These are phyloP conservation scores for Falco cherrug DNA, from an alignment of 2,797 vertebrate species.

Conservation along the genomic window DNA sequence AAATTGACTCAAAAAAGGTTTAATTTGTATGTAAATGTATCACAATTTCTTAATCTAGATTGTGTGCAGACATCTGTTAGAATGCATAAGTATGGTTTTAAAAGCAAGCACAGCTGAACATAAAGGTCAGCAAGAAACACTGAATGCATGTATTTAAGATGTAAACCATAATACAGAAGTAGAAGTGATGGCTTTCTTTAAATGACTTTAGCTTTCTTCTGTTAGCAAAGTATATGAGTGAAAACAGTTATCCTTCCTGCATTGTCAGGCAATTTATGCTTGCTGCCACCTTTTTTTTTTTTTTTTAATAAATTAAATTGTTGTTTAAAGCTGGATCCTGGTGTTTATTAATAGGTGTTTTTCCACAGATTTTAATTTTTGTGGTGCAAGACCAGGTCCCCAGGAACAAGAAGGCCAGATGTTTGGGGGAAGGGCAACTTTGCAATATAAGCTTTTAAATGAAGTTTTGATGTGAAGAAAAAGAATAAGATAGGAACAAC, in stretches of 20 bases:
- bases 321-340: not conserved
- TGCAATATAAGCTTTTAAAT: constrained; percentile 18
- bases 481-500: not conserved
- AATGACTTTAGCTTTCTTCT: not conserved
- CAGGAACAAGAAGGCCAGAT: not conserved
- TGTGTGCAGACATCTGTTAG: not conserved
- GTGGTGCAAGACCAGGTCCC: not conserved
- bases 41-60: not conserved
- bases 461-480: constrained; percentile 8
- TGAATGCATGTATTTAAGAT: not conserved
- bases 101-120: not conserved
- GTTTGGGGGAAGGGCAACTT: not conserved
- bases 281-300: not conserved
- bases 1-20: not conserved
- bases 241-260: not conserved
- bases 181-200: not conserved
- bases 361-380: not conserved
- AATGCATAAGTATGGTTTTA: not conserved
- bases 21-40: not conserved
- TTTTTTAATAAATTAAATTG: not conserved
- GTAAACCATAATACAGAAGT: not conserved
- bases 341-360: not conserved
- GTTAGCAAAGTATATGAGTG: not conserved
- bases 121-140: not conserved
- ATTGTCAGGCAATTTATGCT: not conserved